Evolutionary conservation across 92 coral and sea anemone species (phyloP), one percentile per base, ranked within the genome.

Genomic region (Parazoanthus atlanticus): DNA sequence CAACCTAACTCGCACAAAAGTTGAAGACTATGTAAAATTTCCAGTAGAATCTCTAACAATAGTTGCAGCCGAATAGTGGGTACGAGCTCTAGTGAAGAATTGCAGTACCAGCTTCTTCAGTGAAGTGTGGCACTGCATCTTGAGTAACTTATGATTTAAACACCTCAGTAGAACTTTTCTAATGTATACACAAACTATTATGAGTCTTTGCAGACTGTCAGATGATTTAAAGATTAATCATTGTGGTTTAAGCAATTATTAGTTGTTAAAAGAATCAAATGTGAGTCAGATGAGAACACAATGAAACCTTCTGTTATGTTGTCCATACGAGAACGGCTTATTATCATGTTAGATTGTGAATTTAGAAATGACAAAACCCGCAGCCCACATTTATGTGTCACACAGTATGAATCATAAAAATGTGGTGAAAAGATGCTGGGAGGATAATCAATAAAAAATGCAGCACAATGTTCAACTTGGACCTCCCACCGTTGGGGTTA

Each of bases 351-450:
- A 19, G 26, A 23, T 61, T 61, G 69, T 25, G 9, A 32, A 86
- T 86, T 61, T 52, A 36, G 46, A 75, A 86, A 77, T 85, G 80
- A 5, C 19, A 49, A 36, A 76, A 76, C 29, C 84, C 41, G 29
- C 67, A 79, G 69, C 56, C 84, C 33, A 79, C 38, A 52, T 30
- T 49, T 11, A 79, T n/a, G 10, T 28, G 67, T 16, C 33, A 67
- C 79, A 75, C 79, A 75, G 79, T n/a, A 19, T 75, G 79, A 75
- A 41, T 25, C 49, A 75, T 33, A 33, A 66, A 64, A 38, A 46
- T 67, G 77, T 40, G 61, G 76, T 33, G 71, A 56, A 40, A 21
- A 67, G 23, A 82, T 65, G 75, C 47, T 64, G 76, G 29, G 75
- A 43, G 64, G 56, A 38, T 38, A 16, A 82, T 82, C 52, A 66